A percentile compares a stretch with the other conserved stretches of the same genome.
These are phyloP conservation scores for Cerastoderma edule DNA, from an alignment of 2,888 invertebrate species.

Conservation along the genomic window DNA sequence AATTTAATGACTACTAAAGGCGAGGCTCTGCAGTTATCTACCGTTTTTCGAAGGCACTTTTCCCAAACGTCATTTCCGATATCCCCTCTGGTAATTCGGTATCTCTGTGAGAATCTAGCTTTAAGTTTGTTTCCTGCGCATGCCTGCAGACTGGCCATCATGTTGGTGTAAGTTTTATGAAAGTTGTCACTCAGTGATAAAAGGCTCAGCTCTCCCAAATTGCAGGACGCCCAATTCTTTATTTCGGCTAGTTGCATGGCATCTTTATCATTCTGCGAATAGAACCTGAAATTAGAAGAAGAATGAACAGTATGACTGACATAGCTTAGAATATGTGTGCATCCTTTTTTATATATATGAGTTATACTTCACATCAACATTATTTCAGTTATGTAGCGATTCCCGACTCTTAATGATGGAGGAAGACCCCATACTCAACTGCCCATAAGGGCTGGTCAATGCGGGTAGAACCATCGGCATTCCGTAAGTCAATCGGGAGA, in stretches of 20 bases:
- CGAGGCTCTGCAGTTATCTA: background rate
- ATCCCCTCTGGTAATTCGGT: background rate
- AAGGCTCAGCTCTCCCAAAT: slow-evolving; percentile 25
- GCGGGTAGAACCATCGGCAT: too few relatives aligned
- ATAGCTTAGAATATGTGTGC: background rate
- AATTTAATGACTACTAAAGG: slow-evolving; percentile 26
- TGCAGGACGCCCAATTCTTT: slow-evolving; percentile 43
- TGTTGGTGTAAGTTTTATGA: slow-evolving; percentile 34
- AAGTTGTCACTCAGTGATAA: slow-evolving; percentile 28
- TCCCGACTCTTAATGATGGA: too few relatives aligned
- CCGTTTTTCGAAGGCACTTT: background rate
- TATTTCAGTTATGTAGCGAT: too few relatives aligned
- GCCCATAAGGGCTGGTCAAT: too few relatives aligned
- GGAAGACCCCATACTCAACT: too few relatives aligned
- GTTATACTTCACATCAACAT: too few relatives aligned
- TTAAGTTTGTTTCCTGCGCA: slow-evolving; percentile 5
- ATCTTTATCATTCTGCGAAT: background rate
- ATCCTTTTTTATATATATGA: background rate
- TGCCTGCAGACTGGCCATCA: slow-evolving; percentile 24
- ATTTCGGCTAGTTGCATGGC: slow-evolving; percentile 28
- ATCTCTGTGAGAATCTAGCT: too few relatives aligned
- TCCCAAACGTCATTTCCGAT: background rate
- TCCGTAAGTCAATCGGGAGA: too few relatives aligned
- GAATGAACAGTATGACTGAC: background rate
- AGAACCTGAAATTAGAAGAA: background rate